These are phyloP conservation scores for Rattus norvegicus DNA, from an alignment of 2,113 vertebrate genomes.

Conservation along the genomic window GRCr8 NC_086019.1:130955501-130956000, in stretches of 20 bases:
- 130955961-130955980: not conserved
- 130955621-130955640: not conserved
- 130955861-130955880: not conserved
- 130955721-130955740: not conserved
- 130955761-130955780: not conserved
- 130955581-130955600: not conserved
- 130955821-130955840: not conserved
- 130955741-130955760: not conserved
- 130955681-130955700: not conserved
- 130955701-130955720: not conserved
- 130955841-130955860: conserved; percentile 27
- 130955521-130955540: too few relatives aligned
- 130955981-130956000: not conserved
- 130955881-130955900: conserved; percentile 13
- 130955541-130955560: too few relatives aligned
- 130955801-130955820: not conserved
- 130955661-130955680: not conserved
- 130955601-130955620: not conserved
- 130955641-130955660: not conserved
- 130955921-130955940: not conserved
- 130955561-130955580: too few relatives aligned
- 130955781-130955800: not conserved
- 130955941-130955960: conserved; percentile 17
- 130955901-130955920: conserved; percentile 26
- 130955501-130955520: too few relatives aligned